Base-by-base conservation (phyloP, 2,797 vertebrate species). In the Naso thynnoides region DNA sequence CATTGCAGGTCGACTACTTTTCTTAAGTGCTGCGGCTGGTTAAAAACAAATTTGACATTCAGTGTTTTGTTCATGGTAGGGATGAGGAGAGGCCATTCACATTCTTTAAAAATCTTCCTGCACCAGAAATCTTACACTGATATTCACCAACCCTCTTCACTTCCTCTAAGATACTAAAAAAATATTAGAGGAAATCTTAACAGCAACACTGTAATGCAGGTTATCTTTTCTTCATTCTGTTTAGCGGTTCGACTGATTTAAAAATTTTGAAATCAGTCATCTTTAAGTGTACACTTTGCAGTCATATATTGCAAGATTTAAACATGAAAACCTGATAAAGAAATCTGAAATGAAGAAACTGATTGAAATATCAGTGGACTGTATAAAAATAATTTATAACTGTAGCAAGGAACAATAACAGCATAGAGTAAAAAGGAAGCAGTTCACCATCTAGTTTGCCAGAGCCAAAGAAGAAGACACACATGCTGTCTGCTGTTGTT, bases 11-110 rank as follows among this genome's bases (percentile, higher is more conserved):
- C 10, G 27, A 65, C 57, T 38, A 19, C 64, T 73, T 3, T 41
- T 70, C 21, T 52, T 8, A 71, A 72, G 27, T 33, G 55, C 49
- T 61, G 50, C 45, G 29, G 50, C 15, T 66, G 70, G 55, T 79
- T 62, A 14, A 52, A 81, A 73, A 77, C 19, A 39, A 23, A 70
- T 54, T 58, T 80, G 21, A 80, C 75, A 75, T 64, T 64, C 48
- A 53, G 38, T 69, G 39, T 50, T 74, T 72, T 72, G 48, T 48
- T 74, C 48, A 56, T 19, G 18, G n/a, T n/a, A n/a, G n/a, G n/a
- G n/a, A 70, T 65, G 41, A 68, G 38, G 48, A 60, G 13, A 57
- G 23, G 39, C 16, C 0, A 1, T 47, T 2, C 16, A 39, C 26
- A 54, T 64, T 64, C 39, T 45, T 21, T 33, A 29, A n/a, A 49